Conservation (phyloP, 2,797 vertebrate genomes). For the Gallirallus australis region DNA sequence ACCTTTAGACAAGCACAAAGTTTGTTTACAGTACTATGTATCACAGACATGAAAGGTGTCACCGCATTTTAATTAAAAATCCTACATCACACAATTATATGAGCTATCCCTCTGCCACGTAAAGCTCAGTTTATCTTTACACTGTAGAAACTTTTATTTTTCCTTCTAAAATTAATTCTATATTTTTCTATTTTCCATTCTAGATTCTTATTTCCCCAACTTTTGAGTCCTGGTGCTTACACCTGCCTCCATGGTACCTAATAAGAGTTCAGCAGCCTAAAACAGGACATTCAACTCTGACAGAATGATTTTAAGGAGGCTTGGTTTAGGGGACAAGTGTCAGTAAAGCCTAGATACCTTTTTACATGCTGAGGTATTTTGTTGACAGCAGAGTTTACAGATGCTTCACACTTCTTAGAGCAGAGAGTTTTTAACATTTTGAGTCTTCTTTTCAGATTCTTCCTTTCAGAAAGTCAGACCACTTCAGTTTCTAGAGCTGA, state of each 20-base stretch:
- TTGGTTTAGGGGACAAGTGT: background rate
- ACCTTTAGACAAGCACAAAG: background rate
- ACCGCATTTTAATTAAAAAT: slow-evolving; percentile 40
- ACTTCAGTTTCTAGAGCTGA: background rate
- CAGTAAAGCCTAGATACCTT: background rate
- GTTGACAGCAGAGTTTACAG: background rate
- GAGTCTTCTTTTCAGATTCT: background rate
- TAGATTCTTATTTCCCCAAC: background rate
- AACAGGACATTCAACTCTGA: background rate
- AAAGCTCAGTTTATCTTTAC: background rate
- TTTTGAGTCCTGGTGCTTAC: background rate
- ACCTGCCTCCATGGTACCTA: background rate
- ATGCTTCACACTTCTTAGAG: background rate
- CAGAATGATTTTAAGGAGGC: background rate
- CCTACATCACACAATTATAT: background rate
- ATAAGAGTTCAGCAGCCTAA: background rate
- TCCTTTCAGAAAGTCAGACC: background rate
- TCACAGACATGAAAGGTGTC: background rate
- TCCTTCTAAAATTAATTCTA: background rate
- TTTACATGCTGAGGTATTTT: background rate
- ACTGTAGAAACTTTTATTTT: background rate
- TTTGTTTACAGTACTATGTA: background rate
- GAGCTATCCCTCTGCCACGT: background rate
- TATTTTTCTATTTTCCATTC: background rate
- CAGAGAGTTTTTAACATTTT: background rate